Evolutionary conservation across 2,113 vertebrate genomes (phyloP).

Genomic region (Corynorhinus townsendii): DNA sequence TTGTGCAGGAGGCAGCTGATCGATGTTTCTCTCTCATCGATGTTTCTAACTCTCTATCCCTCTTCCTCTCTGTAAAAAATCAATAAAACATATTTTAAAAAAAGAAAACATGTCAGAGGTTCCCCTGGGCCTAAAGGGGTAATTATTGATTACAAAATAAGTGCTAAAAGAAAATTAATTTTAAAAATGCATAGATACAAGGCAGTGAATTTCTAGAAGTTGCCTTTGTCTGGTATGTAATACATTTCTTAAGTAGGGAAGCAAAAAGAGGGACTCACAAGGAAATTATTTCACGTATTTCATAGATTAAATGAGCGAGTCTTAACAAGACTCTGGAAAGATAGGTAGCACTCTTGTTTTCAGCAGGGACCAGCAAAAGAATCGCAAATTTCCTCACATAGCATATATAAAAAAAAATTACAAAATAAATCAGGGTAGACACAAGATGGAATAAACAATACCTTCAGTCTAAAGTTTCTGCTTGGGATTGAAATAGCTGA

Average conservation of each 20-base stretch:
- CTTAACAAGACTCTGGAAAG: slow-evolving; percentile 32
- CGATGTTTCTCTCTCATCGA: too few relatives aligned
- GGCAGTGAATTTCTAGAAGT: background rate
- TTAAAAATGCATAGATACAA: background rate
- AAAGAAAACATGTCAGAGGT: slow-evolving; percentile 32
- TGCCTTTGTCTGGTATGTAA: background rate
- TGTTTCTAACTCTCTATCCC: too few relatives aligned
- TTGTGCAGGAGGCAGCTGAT: too few relatives aligned
- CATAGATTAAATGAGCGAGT: slow-evolving; percentile 17
- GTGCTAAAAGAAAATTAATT: background rate
- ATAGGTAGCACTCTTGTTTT: slow-evolving; percentile 11
- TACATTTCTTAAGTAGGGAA: background rate
- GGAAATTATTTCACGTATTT: slow-evolving; percentile 44
- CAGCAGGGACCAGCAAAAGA: slow-evolving; percentile 5
- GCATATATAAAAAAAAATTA: background rate
- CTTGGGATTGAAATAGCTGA: background rate
- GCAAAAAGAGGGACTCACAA: slow-evolving; percentile 26
- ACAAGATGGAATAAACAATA: slow-evolving; percentile 13
- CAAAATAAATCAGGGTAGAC: background rate
- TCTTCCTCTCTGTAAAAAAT: too few relatives aligned
- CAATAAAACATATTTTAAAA: too few relatives aligned
- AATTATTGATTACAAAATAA: slow-evolving; percentile 32
- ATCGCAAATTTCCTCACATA: background rate
- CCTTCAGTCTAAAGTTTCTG: background rate
- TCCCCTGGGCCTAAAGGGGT: slow-evolving; percentile 56